Conservation (phyloP, 2,888 invertebrate genomes). For the Eupithecia subfuscata region DNA sequence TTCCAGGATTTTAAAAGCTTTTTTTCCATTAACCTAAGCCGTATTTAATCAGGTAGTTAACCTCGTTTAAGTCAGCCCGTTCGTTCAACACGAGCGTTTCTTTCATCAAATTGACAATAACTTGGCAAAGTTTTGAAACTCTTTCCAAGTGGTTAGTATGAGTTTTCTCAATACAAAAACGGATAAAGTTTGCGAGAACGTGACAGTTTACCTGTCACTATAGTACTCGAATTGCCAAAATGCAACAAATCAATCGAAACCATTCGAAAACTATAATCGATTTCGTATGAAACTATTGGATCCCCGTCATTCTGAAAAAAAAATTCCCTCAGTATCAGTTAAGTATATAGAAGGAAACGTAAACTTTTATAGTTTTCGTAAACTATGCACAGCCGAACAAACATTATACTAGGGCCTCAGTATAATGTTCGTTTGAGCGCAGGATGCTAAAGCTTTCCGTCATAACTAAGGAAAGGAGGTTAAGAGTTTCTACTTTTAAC, state of each 20-base stretch:
- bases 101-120: conserved; percentile 46
- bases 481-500: neutral
- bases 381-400: neutral
- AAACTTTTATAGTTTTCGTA: neutral
- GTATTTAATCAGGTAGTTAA: neutral
- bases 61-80: neutral
- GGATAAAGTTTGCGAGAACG: neutral
- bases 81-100: conserved; percentile 32
- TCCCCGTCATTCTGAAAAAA: neutral
- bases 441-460: conserved; percentile 34
- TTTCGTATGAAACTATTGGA: neutral
- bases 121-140: conserved; percentile 40
- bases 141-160: conserved; percentile 21
- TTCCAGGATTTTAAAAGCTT: neutral
- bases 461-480: neutral
- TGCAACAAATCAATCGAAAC: neutral
- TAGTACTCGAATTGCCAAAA: neutral
- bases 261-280: neutral
- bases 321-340: neutral
- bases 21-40: neutral
- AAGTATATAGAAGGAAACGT: neutral
- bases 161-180: neutral
- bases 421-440: conserved; percentile 33
- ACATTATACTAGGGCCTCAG: neutral
- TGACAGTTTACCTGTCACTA: neutral